Evolutionary conservation across 2,888 invertebrate species (phyloP), one percentile per base, ranked within the genome.

Genomic region (Chalcosyrphus nemorum): DNA sequence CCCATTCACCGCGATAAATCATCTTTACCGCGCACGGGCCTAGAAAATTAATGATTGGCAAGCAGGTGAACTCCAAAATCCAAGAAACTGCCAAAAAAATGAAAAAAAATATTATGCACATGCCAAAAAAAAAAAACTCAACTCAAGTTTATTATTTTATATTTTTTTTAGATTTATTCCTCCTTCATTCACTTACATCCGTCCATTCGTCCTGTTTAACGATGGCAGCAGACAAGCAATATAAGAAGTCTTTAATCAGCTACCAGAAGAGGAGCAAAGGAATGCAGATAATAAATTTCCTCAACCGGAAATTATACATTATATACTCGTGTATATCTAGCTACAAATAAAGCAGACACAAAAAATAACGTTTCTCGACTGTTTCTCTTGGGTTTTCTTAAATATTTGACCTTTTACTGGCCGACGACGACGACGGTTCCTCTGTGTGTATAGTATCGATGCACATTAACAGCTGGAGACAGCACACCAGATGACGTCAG

Each of bases 41-140:
- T 75, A 27, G 56, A 77, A 70, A 54, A 35, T 56, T 65, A 71
- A 78, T 71, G 78, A 78, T 65, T 78, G 56, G 13, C 38, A 38
- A 38, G 43, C 78, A 78, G 78, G 78, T 71, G 71, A 71, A 78
- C 71, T 57, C 57, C 61, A 70, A 70, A 63, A 54, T 24, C 24
- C 24, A 24, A 17, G 15, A 66, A 13, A 35, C 29, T 50, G 4
- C n/a, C n/a, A n/a, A n/a, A 29, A 50, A 32, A 15, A 21, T 6
- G 21, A 70, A 52, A 35, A 63, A 24, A 38, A 70, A 63, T 63
- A 24, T n/a, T 17, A 9, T 24, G 59, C 71, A 71, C 71, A 72
- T 61, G 71, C 71, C 59, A 74, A 65, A 43, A 61, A 63, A 74
- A 45, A 54, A 61, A 45, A 54, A 61, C 32, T 41, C 61, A 77